Conservation (phyloP, 2,888 invertebrate species). For the Pemphredon lugubris region DNA sequence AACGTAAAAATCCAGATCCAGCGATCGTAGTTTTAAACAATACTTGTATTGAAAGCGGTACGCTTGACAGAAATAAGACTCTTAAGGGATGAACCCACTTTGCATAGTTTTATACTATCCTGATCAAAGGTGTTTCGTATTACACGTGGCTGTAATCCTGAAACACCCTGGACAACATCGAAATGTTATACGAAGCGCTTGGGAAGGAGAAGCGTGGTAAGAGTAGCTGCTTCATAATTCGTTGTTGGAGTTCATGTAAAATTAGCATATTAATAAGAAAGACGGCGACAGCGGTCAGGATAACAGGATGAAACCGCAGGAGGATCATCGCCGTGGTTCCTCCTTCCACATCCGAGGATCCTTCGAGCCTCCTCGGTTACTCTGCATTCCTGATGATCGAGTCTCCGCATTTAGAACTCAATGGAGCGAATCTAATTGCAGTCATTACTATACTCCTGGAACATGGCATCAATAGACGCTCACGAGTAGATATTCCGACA, state of each 20-base stretch:
- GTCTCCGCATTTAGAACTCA: conserved; percentile 81
- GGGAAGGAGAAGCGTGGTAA: conserved; percentile 5
- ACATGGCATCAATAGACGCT: too few relatives aligned
- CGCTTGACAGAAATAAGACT: conserved; percentile 5
- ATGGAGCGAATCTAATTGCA: conserved; percentile 79
- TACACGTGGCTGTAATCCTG: conserved; percentile 77
- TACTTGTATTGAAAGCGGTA: too few relatives aligned
- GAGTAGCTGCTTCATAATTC: conserved; percentile 53
- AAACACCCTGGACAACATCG: conserved; percentile 51
- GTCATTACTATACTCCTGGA: conserved; percentile 56
- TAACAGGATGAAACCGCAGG: conserved; percentile 78
- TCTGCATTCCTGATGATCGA: conserved; percentile 76
- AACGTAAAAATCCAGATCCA: too few relatives aligned
- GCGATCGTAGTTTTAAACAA: too few relatives aligned
- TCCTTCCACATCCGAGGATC: conserved; percentile 66
- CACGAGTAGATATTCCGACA: too few relatives aligned
- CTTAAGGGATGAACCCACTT: conserved; percentile 57
- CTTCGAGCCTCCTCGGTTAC: conserved; percentile 70
- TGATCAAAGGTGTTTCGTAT: conserved; percentile 79
- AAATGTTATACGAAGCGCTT: conserved; percentile 3
- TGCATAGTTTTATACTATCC: conserved; percentile 69
- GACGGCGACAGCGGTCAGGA: conserved; percentile 79
- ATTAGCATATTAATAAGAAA: conserved; percentile 81
- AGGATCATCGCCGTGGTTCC: conserved; percentile 45
- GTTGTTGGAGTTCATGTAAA: conserved; percentile 62